These are phyloP conservation scores for Harpalus rubripes DNA, from an alignment of 2,888 invertebrate species.

Conservation along the genomic window DNA sequence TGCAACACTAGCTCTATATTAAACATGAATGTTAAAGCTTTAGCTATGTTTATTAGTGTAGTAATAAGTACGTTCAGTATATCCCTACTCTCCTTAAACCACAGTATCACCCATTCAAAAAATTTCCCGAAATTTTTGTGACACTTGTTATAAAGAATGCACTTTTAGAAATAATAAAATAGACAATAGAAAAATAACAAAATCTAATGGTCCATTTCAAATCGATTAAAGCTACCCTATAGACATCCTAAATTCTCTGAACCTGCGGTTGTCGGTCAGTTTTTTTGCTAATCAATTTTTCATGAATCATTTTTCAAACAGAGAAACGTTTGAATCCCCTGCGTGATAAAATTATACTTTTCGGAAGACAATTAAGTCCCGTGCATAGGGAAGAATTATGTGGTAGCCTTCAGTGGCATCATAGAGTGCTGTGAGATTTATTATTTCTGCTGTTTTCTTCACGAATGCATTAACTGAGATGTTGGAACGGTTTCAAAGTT, in stretches of 20 bases:
- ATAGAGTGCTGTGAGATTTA: constrained; percentile 48
- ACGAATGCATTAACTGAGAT: constrained; percentile 44
- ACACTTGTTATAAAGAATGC: too few species aligned
- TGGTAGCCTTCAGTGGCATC: constrained; percentile 38
- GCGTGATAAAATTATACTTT: constrained; percentile 59
- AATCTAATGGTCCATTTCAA: constrained; percentile 1
- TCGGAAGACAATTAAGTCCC: constrained; percentile 59
- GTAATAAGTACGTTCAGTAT: too few species aligned
- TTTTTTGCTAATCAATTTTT: constrained; percentile 67
- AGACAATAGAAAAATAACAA: neutral
- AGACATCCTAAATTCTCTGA: neutral
- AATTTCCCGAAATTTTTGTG: too few species aligned
- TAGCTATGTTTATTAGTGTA: too few species aligned
- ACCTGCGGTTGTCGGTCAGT: constrained; percentile 8
- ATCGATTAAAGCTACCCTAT: neutral
- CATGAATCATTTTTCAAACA: constrained; percentile 58
- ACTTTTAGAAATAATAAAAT: too few species aligned
- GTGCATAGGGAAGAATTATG: constrained; percentile 36
- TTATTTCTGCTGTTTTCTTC: constrained; percentile 43
- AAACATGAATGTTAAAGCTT: too few species aligned
- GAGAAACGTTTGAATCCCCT: constrained; percentile 37
- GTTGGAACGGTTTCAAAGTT: constrained; percentile 36
- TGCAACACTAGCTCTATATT: too few species aligned
- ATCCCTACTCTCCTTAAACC: too few species aligned
- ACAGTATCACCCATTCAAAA: too few species aligned